Base-by-base conservation (phyloP, 2,113 vertebrate species). In the Bostrychus sinensis region DNA sequence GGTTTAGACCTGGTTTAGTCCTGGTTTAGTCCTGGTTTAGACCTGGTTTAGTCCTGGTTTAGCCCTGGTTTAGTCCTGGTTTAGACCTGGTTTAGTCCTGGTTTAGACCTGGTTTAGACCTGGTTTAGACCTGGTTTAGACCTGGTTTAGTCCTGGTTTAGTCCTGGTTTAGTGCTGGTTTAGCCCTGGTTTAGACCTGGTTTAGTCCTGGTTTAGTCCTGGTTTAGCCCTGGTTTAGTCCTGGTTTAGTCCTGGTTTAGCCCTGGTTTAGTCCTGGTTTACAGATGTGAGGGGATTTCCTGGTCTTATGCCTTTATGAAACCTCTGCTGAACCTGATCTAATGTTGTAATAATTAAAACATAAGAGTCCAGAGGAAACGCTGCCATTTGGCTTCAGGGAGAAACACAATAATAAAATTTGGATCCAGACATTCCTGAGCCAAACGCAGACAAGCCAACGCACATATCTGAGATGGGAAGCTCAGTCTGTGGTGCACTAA, bases 401-500 rank as follows among this genome's bases (percentile, higher is more conserved):
- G 14, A 7, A 23, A 56, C 46, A 28, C 56, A 55, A 73, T 25
- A 68, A 12, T 50, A 23, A 56, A 56, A 73, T 25, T 8, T 62
- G 62, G 42, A 55, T 32, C 57, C 51, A 65, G 46, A 75, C 80
- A 88, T 81, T 86, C 81, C 70, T 80, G 28, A 2, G 11, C 59
- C 59, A 39, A 70, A 45, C 42, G 39, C 53, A 39, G 25, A 80
- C 84, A 81, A 77, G 82, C 75, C 81, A 38, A 72, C 77, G 81
- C 78, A 71, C 53, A 84, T 81, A 14, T 64, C 74, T 57, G 45
- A 10, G 14, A 43, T 61, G 42, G 3, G 37, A 51, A 51, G 55
- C 48, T 1, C 19, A 64, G 28, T 48, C 55, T 12, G 64, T 12
- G 32, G 23, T 32, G 8, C 5, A 32, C n/a, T n/a, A n/a, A 32